Evolutionary conservation across 1,140 invertebrate species (phyloP).

Genomic region (Euwallacea fornicatus): DNA sequence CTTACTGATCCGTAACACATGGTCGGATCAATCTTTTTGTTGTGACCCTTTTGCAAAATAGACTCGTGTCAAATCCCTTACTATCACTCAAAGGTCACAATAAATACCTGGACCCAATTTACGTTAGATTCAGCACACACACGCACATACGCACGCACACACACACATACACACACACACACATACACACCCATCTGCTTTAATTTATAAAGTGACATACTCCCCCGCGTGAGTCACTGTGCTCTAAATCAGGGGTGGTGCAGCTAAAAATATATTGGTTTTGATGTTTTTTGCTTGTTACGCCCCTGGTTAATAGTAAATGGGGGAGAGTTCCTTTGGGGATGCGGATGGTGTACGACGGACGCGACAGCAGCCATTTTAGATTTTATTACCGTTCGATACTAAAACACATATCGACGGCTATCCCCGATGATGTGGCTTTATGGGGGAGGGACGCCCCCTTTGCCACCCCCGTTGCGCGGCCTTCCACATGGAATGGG

Average conservation of each 20-base stretch:
- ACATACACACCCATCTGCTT: constrained; percentile 20
- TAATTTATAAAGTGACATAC: constrained; percentile 20
- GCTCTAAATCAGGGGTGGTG: constrained; percentile 10
- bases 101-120: constrained; percentile 32
- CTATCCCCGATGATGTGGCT: constrained; percentile 26
- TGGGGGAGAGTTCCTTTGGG: constrained; percentile 34
- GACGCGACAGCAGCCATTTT: constrained; percentile 50
- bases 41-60: no score
- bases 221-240: constrained; percentile 33
- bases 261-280: neutral
- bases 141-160: no score
- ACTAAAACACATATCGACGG: constrained; percentile 52
- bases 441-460: constrained; percentile 22
- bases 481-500: constrained; percentile 23
- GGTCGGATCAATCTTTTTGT: no score
- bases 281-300: neutral
- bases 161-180: no score
- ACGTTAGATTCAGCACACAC: constrained; percentile 13
- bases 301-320: neutral
- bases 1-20: no score
- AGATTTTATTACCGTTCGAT: constrained; percentile 54
- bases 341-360: constrained; percentile 43
- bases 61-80: neutral
- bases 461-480: neutral
- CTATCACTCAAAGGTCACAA: neutral